Conservation (phyloP, 2,797 vertebrate species). For the Peromyscus aztecus region DNA sequence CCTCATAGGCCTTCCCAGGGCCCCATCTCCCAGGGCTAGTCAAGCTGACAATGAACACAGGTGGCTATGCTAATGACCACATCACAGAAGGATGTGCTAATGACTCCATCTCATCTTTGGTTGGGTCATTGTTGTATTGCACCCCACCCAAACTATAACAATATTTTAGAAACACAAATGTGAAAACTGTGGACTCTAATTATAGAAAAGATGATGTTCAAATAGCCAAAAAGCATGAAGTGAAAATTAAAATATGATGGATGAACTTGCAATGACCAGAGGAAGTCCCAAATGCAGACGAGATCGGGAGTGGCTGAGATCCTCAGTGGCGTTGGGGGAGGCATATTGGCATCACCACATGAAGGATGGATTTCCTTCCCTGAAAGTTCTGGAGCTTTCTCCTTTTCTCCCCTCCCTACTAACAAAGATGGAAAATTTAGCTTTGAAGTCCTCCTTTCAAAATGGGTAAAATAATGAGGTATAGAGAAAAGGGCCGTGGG, state of each 20-base stretch:
- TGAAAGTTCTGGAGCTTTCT: background rate
- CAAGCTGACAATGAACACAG: background rate
- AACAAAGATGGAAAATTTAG: constrained; percentile 43
- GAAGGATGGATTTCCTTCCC: background rate
- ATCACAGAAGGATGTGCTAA: background rate
- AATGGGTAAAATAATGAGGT: constrained; percentile 73
- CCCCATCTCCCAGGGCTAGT: background rate
- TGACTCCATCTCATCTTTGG: background rate
- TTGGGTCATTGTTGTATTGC: background rate
- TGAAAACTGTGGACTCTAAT: background rate
- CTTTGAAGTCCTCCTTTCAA: constrained; percentile 69
- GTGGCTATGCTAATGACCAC: background rate
- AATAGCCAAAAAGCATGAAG: background rate
- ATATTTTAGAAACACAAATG: background rate
- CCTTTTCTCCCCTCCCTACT: background rate
- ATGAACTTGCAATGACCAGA: background rate
- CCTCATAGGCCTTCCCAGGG: too few relatives aligned
- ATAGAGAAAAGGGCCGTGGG: background rate
- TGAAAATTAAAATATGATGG: background rate
- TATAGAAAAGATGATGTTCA: background rate
- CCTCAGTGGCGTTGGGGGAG: background rate
- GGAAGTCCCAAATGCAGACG: background rate
- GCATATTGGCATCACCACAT: background rate
- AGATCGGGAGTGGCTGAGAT: too few relatives aligned
- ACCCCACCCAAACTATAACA: background rate